These are phyloP conservation scores for Hyppa rectilinea DNA, from an alignment of 2,888 invertebrate species.

Conservation along the genomic window DNA sequence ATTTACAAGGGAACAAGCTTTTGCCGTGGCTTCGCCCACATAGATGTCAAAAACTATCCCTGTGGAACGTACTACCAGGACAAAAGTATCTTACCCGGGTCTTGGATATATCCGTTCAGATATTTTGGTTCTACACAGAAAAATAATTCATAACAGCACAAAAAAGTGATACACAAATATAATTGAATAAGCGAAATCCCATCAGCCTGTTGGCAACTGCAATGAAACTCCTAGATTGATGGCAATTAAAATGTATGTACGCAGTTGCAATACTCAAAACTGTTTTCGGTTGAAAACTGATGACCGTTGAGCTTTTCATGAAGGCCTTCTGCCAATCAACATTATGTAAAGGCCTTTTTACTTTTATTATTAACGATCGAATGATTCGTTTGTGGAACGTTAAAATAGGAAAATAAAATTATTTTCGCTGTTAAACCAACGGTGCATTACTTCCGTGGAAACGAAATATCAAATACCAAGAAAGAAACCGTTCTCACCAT, in stretches of 20 bases:
- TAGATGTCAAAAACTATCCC: neutral
- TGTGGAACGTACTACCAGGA: neutral
- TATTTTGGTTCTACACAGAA: no score
- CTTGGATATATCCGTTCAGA: neutral
- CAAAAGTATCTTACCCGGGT: neutral
- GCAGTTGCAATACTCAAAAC: slow-evolving; percentile 40
- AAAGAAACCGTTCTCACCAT: neutral
- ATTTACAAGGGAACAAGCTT: no score
- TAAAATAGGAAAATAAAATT: slow-evolving; percentile 9
- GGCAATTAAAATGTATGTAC: slow-evolving; percentile 59
- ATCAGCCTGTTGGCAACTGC: slow-evolving; percentile 31
- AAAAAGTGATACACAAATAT: neutral
- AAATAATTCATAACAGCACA: neutral
- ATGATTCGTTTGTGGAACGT: slow-evolving; percentile 22
- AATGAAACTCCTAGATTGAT: slow-evolving; percentile 57
- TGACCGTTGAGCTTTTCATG: slow-evolving; percentile 46
- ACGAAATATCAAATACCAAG: neutral
- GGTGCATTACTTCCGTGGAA: neutral
- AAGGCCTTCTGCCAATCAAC: slow-evolving; percentile 41
- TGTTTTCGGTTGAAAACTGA: slow-evolving; percentile 39
- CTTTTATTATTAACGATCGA: slow-evolving; percentile 25
- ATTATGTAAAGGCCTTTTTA: slow-evolving; percentile 27
- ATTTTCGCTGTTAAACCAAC: neutral
- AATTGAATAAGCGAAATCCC: slow-evolving; percentile 41
- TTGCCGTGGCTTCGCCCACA: neutral